Conservation (phyloP, 2,888 invertebrate species). For the Papilio elwesi region DNA sequence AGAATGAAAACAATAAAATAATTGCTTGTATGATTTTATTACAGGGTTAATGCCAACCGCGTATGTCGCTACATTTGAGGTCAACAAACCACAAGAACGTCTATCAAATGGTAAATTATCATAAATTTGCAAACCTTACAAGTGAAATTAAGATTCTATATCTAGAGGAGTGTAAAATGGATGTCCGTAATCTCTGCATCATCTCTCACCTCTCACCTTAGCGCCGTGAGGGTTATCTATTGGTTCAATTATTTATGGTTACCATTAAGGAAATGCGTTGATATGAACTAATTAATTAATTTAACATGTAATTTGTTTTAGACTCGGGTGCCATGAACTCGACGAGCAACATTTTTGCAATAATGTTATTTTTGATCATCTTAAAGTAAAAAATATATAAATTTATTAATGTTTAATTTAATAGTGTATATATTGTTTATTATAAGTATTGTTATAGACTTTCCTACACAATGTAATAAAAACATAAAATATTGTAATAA, state of each 20-base stretch:
- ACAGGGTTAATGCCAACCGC: conserved; percentile 75
- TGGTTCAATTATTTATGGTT: too few species aligned
- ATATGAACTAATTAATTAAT: too few species aligned
- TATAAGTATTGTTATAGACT: too few species aligned
- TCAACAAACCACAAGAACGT: conserved; percentile 70
- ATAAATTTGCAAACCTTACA: background rate
- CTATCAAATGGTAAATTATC: conserved; percentile 63
- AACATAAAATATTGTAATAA: background rate
- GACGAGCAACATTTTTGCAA: conserved; percentile 2
- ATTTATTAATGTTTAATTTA: background rate
- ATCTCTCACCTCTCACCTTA: too few species aligned
- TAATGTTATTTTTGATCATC: conserved; percentile 14
- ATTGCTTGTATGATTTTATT: conserved; percentile 41
- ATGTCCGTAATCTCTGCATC: too few species aligned
- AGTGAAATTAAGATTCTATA: too few species aligned
- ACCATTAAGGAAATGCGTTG: too few species aligned
- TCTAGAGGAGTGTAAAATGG: too few species aligned
- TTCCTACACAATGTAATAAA: background rate
- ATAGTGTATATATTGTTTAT: too few species aligned
- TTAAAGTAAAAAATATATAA: conserved; percentile 4
- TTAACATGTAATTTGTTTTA: background rate
- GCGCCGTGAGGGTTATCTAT: too few species aligned
- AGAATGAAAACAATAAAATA: background rate
- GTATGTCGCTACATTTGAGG: conserved; percentile 65
- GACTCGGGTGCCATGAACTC: conserved; percentile 28